These are phyloP conservation scores for Lapara coniferarum DNA, from an alignment of 2,888 invertebrate species.

Conservation along the genomic window DNA sequence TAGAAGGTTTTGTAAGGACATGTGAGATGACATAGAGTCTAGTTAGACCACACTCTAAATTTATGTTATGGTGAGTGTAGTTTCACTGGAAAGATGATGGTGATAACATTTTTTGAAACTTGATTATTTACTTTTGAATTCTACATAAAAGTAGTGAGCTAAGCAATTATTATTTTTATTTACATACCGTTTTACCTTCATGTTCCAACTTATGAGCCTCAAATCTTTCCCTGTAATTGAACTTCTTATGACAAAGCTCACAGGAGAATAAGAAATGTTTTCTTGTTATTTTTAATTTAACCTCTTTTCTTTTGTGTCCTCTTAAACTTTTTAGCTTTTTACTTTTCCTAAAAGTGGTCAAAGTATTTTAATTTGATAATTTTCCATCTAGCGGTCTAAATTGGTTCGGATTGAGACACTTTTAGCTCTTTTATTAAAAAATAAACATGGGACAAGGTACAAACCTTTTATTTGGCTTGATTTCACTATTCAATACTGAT, in stretches of 20 bases:
- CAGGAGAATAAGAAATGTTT: constrained; percentile 58
- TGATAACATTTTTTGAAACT: too few species aligned
- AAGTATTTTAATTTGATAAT: background rate
- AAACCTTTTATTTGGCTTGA: constrained; percentile 32
- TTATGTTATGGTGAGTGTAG: too few species aligned
- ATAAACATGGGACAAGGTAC: background rate
- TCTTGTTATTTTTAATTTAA: constrained; percentile 45
- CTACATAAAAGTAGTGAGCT: too few species aligned
- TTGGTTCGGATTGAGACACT: background rate
- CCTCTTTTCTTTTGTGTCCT: constrained; percentile 35
- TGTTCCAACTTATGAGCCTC: constrained; percentile 70
- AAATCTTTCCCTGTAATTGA: constrained; percentile 59
- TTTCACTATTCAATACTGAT: constrained; percentile 27
- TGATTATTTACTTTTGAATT: too few species aligned
- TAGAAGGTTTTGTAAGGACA: background rate
- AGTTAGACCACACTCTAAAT: background rate
- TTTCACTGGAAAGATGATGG: too few species aligned
- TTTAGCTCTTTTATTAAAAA: too few species aligned
- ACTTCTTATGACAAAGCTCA: constrained; percentile 66
- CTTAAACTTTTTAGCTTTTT: constrained; percentile 40
- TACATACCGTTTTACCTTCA: constrained; percentile 66
- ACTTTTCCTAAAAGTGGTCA: constrained; percentile 23
- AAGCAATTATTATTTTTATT: background rate
- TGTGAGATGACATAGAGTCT: background rate
- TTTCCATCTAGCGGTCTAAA: background rate